Conservation (phyloP, 2,888 invertebrate species). For the Priocnemis perturbator region DNA sequence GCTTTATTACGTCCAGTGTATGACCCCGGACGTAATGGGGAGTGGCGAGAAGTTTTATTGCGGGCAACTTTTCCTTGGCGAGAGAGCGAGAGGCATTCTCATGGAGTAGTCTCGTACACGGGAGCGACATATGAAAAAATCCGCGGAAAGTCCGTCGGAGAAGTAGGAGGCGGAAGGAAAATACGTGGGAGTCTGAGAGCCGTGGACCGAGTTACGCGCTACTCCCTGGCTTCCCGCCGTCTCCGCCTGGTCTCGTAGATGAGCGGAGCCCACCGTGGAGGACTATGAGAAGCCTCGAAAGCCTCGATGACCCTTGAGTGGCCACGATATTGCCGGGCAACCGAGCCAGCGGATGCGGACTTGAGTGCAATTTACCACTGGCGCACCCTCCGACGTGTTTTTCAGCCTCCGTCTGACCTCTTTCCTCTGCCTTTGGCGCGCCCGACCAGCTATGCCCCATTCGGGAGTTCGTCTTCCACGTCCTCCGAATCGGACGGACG, state of each 20-base stretch:
- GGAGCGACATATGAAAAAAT: conserved; percentile 51
- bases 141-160: conserved; percentile 39
- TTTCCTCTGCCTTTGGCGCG: conserved; percentile 48
- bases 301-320: conserved; percentile 74
- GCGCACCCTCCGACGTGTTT: conserved; percentile 47
- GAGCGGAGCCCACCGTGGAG: conserved; percentile 56
- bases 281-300: conserved; percentile 70
- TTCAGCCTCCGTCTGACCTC: conserved; percentile 52
- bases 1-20: too few relatives aligned
- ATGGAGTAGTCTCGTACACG: conserved; percentile 2
- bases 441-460: background rate
- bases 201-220: background rate
- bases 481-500: background rate
- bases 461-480: background rate
- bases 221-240: conserved; percentile 23
- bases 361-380: conserved; percentile 71
- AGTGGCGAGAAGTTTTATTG: conserved; percentile 48
- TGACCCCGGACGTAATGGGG: background rate
- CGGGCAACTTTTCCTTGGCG: conserved; percentile 50
- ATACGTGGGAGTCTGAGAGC: conserved; percentile 43
- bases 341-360: conserved; percentile 62
- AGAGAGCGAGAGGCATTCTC: conserved; percentile 36
- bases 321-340: conserved; percentile 73
- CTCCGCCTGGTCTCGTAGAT: conserved; percentile 61
- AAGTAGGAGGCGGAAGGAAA: conserved; percentile 53